Conservation (phyloP, 2,797 vertebrate genomes). For the Anisognathus igniventris region DNA sequence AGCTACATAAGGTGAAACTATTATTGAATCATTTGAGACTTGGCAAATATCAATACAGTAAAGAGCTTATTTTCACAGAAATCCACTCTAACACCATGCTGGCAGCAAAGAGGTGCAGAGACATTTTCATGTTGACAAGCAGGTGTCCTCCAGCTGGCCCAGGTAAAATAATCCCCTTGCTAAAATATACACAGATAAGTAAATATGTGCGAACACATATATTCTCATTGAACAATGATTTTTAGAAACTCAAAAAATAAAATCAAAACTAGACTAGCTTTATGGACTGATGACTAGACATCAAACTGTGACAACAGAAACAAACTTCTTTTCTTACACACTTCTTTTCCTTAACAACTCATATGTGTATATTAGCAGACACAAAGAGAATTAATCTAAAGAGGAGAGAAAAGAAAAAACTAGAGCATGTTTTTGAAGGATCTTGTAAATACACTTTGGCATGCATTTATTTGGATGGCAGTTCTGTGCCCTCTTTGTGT, state of each 20-base stretch:
- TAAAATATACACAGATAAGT: background rate
- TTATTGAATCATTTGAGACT: constrained; percentile 44
- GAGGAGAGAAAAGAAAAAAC: background rate
- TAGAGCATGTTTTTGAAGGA: background rate
- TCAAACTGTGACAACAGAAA: background rate
- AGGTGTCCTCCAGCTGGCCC: background rate
- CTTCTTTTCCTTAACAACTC: background rate
- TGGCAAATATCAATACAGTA: constrained; percentile 19
- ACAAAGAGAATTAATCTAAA: background rate
- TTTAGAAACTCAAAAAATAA: background rate
- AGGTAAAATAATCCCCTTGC: constrained; percentile 2
- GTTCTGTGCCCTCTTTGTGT: background rate
- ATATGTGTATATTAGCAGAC: background rate
- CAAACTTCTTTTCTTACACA: background rate
- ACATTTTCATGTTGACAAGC: constrained; percentile 1
- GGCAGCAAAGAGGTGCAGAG: background rate
- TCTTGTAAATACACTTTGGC: background rate
- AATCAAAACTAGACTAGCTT: background rate
- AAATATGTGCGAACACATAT: background rate
- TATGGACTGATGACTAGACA: background rate
- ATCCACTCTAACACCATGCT: background rate
- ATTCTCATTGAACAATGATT: background rate
- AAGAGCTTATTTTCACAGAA: constrained; percentile 44
- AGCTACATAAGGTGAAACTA: constrained; percentile 1
- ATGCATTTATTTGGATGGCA: constrained; percentile 9